These are phyloP conservation scores for Trematomus bernacchii DNA, from an alignment of 2,797 vertebrate species.

Conservation along the genomic window DNA sequence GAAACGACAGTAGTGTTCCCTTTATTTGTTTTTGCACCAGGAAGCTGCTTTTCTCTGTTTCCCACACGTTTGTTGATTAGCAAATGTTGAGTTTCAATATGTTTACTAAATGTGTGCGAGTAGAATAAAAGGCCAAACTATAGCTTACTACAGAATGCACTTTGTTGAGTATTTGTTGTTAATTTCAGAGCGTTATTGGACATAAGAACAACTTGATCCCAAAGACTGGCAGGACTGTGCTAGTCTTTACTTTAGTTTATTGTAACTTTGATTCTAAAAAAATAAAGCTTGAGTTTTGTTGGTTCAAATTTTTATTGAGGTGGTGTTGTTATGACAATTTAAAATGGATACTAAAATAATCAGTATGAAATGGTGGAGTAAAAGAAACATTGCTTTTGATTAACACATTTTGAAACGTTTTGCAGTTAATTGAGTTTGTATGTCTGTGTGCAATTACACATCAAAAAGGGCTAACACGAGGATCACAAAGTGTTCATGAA, in stretches of 20 bases:
- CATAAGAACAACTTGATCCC: slow-evolving; percentile 18
- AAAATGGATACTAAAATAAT: slow-evolving; percentile 15
- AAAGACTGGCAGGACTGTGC: slow-evolving; percentile 25
- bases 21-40: slow-evolving; percentile 52
- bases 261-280: slow-evolving; percentile 49
- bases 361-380: slow-evolving; percentile 6
- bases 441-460: slow-evolving; percentile 46
- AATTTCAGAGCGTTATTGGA: slow-evolving; percentile 32
- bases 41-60: slow-evolving; percentile 28
- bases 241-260: slow-evolving; percentile 42
- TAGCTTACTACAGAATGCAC: slow-evolving; percentile 45
- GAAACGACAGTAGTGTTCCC: slow-evolving; percentile 34
- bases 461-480: slow-evolving; percentile 66
- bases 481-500: slow-evolving; percentile 65
- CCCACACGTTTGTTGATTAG: slow-evolving; percentile 36
- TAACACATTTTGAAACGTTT: slow-evolving; percentile 33
- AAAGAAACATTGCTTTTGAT: slow-evolving; percentile 37
- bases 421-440: slow-evolving; percentile 45
- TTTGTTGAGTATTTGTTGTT: slow-evolving; percentile 54
- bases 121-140: slow-evolving; percentile 41
- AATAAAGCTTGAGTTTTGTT: slow-evolving; percentile 50
- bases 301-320: slow-evolving; percentile 13
- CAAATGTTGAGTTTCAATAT: slow-evolving; percentile 30
- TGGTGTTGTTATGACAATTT: slow-evolving; percentile 18
- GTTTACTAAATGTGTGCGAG: slow-evolving; percentile 34